Conservation (phyloP, 1,140 invertebrate genomes). For the Cepaea nemoralis region DNA sequence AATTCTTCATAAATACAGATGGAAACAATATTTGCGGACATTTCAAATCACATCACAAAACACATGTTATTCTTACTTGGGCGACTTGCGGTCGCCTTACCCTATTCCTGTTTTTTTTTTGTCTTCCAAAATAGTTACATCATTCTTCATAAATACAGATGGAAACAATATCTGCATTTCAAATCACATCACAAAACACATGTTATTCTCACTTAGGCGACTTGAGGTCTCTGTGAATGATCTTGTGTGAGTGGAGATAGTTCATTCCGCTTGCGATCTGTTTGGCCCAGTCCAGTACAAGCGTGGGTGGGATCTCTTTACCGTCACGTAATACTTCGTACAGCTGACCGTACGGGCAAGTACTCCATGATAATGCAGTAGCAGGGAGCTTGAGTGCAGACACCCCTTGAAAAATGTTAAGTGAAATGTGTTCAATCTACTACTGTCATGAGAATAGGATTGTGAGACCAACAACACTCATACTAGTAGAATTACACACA, state of each 20-base stretch:
- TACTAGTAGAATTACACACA: no score
- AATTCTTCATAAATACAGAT: no score
- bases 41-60: no score
- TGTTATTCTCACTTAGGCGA: slow-evolving; percentile 80
- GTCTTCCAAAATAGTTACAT: no score
- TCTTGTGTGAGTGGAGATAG: slow-evolving; percentile 95
- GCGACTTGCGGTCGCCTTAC: no score
- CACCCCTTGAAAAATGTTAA: slow-evolving; percentile 78
- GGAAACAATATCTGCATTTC: no score
- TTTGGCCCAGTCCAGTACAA: slow-evolving; percentile 91
- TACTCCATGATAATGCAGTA: slow-evolving; percentile 99
- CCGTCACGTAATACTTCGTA: slow-evolving; percentile 89
- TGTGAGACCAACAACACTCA: no score
- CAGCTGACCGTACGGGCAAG: slow-evolving; percentile 93
- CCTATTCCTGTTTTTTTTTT: no score
- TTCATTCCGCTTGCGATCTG: slow-evolving; percentile 97
- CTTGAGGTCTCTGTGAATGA: slow-evolving; percentile 94
- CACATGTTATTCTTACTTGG: no score
- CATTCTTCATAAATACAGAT: no score
- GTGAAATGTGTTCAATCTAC: neutral
- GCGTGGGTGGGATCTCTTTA: slow-evolving; percentile 83
- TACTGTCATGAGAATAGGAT: no score
- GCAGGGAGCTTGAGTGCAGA: slow-evolving; percentile 91
- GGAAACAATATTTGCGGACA: no score
- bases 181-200: neutral